Conservation (phyloP, 2,113 vertebrate species). For the Sceloporus tristichus region DNA sequence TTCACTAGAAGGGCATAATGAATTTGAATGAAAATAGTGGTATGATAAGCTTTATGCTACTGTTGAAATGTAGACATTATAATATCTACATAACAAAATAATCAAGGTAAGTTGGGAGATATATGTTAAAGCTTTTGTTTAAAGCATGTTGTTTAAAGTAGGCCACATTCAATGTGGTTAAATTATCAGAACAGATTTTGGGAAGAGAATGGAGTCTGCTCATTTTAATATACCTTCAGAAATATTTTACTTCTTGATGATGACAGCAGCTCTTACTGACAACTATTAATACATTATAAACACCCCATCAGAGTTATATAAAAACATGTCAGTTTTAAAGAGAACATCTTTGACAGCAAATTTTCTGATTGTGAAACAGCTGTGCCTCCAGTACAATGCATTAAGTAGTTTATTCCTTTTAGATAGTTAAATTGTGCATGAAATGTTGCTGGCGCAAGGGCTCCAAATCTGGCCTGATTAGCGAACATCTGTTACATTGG, state of each 20-base stretch:
- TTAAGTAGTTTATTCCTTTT: slow-evolving; percentile 99
- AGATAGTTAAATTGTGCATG: slow-evolving; percentile 99
- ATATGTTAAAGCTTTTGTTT: slow-evolving; percentile 74
- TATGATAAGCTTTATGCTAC: slow-evolving; percentile 52
- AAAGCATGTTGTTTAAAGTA: slow-evolving; percentile 67
- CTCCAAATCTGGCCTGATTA: slow-evolving; percentile 99
- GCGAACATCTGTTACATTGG: slow-evolving; percentile 99
- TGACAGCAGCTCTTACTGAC: slow-evolving; percentile 91
- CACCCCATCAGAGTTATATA: slow-evolving; percentile 99
- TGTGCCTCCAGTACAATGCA: slow-evolving; percentile 99
- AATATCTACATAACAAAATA: slow-evolving; percentile 57
- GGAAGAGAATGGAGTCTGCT: slow-evolving; percentile 80
- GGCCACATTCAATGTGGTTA: slow-evolving; percentile 74
- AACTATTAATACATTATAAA: slow-evolving; percentile 99
- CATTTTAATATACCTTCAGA: slow-evolving; percentile 88
- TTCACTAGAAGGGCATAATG: slow-evolving; percentile 40
- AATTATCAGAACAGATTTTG: slow-evolving; percentile 83
- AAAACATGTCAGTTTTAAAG: slow-evolving; percentile 95
- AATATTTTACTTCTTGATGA: slow-evolving; percentile 90
- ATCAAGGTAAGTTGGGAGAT: slow-evolving; percentile 64
- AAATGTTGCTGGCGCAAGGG: slow-evolving; percentile 99
- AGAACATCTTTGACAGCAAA: slow-evolving; percentile 94
- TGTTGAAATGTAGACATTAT: slow-evolving; percentile 47
- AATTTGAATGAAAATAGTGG: slow-evolving; percentile 33
- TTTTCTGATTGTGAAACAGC: slow-evolving; percentile 99